A percentile compares a stretch with the other conserved stretches of the same genome.
Conservation (phyloP, 2,888 invertebrate species). For the Kryphioiulus occultus region DNA sequence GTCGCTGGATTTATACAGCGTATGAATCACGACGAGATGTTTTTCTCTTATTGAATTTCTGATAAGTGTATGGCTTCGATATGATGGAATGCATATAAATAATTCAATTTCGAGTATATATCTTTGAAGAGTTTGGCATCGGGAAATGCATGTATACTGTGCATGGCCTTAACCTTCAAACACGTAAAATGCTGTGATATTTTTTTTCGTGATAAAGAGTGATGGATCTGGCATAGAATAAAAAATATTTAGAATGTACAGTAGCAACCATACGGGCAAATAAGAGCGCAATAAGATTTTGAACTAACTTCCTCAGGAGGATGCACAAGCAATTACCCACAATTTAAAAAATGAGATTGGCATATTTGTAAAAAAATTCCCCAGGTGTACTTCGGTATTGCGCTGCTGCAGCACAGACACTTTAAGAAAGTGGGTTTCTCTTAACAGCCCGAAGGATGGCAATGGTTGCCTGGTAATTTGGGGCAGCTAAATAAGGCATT, state of each 20-base stretch:
- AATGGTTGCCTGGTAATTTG: too few species aligned
- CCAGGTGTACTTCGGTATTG: too few species aligned
- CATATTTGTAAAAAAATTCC: too few species aligned
- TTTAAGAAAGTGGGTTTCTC: too few species aligned
- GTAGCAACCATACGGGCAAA: too few species aligned
- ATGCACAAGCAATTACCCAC: too few species aligned
- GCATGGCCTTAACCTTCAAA: background rate
- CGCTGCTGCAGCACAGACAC: too few species aligned
- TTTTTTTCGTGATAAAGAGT: background rate
- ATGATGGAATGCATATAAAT: constrained; percentile 36
- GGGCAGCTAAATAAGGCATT: too few species aligned
- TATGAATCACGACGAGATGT: background rate
- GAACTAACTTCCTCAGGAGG: too few species aligned
- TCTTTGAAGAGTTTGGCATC: background rate
- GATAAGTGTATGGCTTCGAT: constrained; percentile 3
- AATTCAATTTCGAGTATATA: background rate
- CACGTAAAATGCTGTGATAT: background rate
- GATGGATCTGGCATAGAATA: background rate
- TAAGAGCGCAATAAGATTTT: background rate
- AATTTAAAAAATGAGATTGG: background rate
- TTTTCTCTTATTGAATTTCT: constrained; percentile 32
- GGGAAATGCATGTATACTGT: background rate
- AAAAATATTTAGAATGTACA: background rate
- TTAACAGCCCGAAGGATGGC: too few species aligned
- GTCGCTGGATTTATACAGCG: constrained; percentile 21